These are phyloP conservation scores for Hypercompe scribonia DNA, from an alignment of 2,888 invertebrate genomes.

Conservation along the genomic window DNA sequence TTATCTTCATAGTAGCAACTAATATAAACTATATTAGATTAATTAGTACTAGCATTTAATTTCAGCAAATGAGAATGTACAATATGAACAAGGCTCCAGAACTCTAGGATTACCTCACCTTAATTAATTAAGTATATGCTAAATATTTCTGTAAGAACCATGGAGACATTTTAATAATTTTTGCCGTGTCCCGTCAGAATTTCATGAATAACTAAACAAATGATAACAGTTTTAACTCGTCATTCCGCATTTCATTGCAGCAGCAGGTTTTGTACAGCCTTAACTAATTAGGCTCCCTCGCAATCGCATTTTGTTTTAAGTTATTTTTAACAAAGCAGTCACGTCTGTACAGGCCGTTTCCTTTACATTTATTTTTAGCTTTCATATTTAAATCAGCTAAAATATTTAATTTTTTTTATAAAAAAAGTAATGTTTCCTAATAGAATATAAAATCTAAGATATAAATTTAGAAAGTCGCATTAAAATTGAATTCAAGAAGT, in stretches of 20 bases:
- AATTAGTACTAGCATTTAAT: too few species aligned
- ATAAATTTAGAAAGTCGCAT: too few species aligned
- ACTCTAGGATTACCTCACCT: not conserved
- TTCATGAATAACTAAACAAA: constrained; percentile 48
- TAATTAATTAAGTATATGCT: constrained; percentile 7
- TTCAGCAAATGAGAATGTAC: not conserved
- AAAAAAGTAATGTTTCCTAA: constrained; percentile 22
- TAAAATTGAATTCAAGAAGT: not conserved
- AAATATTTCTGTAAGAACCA: constrained; percentile 1
- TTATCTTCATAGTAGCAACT: not conserved
- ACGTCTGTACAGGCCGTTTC: constrained; percentile 56
- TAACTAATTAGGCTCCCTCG: constrained; percentile 64
- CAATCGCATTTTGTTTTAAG: constrained; percentile 62
- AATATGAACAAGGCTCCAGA: not conserved
- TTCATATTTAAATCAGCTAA: constrained; percentile 50
- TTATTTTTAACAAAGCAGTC: constrained; percentile 65
- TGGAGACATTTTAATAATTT: constrained; percentile 11
- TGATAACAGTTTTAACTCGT: constrained; percentile 54
- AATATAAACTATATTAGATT: not conserved
- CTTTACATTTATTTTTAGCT: constrained; percentile 56
- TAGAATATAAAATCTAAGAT: not conserved
- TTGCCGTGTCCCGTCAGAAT: constrained; percentile 14
- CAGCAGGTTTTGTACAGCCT: constrained; percentile 48
- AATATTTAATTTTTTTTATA: constrained; percentile 43
- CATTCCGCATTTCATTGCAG: constrained; percentile 45